Evolutionary conservation across 2,888 invertebrate species (phyloP), one percentile per base, ranked within the genome.

Genomic region (Chaitophorus viminalis): DNA sequence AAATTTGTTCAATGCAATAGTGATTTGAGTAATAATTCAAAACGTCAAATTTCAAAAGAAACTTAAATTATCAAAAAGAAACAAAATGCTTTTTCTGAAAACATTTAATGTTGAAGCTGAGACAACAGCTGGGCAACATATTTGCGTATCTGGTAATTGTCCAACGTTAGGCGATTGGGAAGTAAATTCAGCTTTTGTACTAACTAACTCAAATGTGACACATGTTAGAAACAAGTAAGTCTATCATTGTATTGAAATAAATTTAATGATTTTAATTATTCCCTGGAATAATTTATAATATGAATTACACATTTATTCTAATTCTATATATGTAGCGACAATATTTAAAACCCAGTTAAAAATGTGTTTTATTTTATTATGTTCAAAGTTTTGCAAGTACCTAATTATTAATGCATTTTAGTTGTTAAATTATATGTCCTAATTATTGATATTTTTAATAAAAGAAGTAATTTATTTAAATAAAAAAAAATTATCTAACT

Each of bases 81-180:
- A 21, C 6, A n/a, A 68, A 0, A 77, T 77, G 77, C 0, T 11
- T 77, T 18, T 85, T n/a, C 77, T 85, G 18, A 85, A 87, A 74
- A 87, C 87, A 81, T 94, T 94, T 90, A 91, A 94, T 91, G 92
- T 94, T 87, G 90, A 93, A 90, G 92, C 93, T 33, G 90, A 93
- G 89, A 91, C 95, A 68, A 91, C 91, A 84, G 91, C 93, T 0
- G 94, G 93, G 88, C 96, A 96, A 91, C 93, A 92, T 89, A 93
- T 96, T 36, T 95, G 94, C 90, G 92, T 96, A 82, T 93, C 94
- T 39, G 96, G 96, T 74, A 94, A 93, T 91, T 94, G 93, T 89
- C 91, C 92, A 46, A 93, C 94, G 89, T 92, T 96, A 82, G 96
- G 96, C 8, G 93, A 93, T 90, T 96, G 96, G 96, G 93, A 94